Base-by-base conservation (phyloP, 2,888 invertebrate species). In the Bedellia somnulentella region DNA sequence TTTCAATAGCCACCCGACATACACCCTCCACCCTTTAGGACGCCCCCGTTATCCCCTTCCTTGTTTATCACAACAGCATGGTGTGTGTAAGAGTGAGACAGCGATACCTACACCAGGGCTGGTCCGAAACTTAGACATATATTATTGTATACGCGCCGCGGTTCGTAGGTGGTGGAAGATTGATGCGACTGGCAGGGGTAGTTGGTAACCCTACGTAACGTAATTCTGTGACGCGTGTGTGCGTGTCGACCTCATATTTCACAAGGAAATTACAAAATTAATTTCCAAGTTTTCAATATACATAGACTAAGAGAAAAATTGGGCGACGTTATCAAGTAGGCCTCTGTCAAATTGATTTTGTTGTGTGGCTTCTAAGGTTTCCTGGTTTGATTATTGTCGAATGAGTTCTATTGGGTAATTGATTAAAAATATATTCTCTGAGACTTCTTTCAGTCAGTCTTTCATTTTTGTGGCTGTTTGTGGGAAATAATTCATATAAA, bases 41-140 rank as follows among this genome's bases (percentile, higher is more conserved):
- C 71, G 59, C 71, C 71, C 55, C 70, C 73, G 64, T 44, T 35
- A 29, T 33, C 11, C n/a, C 47, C 38, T 24, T 66, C 67, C 40
- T 52, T 25, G 34, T 63, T 57, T 29, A 24, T 28, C 55, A 5
- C 24, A 23, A 30, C 35, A 14, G 37, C 16, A 46, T 43, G 41
- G 27, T 34, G 13, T 21, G 15, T 13, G 52, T 2, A 30, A 24
- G 49, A 66, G 37, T 37, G 44, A 39, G 67, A 63, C 33, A 34
- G 41, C 37, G 44, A 53, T 62, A 63, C 64, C 67, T 59, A 67
- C 70, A 13, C 15, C 29, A 70, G 70, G 73, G 70, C 68, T 61
- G 68, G 75, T 75, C 75, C 73, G 73, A 73, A 67, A 66, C 59
- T 70, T 71, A 75, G 75, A 73, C 75, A 68, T 75, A 73, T 71